Evolutionary conservation across 2,888 invertebrate genomes (phyloP).

Genomic region (Ochlodes sylvanus): DNA sequence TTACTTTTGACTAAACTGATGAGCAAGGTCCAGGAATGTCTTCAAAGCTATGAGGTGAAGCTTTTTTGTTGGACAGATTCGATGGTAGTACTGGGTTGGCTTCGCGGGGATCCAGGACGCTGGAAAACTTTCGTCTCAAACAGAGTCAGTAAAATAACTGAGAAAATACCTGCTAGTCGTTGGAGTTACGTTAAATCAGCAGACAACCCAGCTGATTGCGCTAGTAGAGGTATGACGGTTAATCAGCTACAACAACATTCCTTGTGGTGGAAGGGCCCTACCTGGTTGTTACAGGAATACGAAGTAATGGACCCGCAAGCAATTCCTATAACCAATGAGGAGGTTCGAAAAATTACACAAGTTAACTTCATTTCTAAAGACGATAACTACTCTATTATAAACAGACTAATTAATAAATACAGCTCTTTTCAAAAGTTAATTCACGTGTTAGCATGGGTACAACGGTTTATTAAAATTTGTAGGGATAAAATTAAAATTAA

Average conservation of each 20-base stretch:
- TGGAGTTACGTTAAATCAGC: conserved; percentile 44
- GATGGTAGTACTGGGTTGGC: conserved; percentile 41
- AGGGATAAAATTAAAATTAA: conserved; percentile 5
- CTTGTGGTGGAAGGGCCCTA: conserved; percentile 42
- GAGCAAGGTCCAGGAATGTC: conserved; percentile 22
- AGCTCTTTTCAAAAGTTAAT: conserved; percentile 21
- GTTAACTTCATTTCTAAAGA: conserved; percentile 10
- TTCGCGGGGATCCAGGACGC: conserved; percentile 37
- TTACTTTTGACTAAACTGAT: conserved; percentile 41
- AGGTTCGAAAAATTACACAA: conserved; percentile 12
- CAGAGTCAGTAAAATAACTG: conserved; percentile 39
- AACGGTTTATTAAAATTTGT: conserved; percentile 16
- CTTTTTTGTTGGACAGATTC: conserved; percentile 42
- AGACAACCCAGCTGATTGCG: conserved; percentile 45
- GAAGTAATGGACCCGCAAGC: background rate
- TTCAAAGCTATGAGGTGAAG: conserved; percentile 24
- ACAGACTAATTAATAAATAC: conserved; percentile 17
- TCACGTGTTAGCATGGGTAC: conserved; percentile 21
- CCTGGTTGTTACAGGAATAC: conserved; percentile 27
- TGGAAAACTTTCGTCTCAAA: conserved; percentile 40
- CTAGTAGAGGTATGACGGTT: conserved; percentile 41
- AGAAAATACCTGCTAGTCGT: conserved; percentile 34
- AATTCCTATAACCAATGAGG: background rate
- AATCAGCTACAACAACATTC: conserved; percentile 31
- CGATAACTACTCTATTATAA: conserved; percentile 4